These are phyloP conservation scores for Colossoma macropomum DNA, from an alignment of 2,113 vertebrate species.

Conservation along the genomic window DNA sequence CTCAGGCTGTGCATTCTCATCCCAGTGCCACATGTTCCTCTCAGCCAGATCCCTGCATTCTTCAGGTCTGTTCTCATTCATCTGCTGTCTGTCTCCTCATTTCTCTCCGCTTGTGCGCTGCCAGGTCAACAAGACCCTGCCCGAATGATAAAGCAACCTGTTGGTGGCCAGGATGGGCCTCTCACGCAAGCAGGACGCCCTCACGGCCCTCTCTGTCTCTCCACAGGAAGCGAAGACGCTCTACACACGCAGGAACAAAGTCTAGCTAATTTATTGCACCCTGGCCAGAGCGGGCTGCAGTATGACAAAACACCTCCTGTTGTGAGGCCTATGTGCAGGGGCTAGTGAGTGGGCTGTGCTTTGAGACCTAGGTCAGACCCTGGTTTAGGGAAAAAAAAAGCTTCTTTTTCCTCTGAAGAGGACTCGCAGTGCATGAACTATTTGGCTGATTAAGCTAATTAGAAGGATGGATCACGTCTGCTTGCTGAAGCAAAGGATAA, in stretches of 20 bases:
- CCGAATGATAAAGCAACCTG: constrained; percentile 56
- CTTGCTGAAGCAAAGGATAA: constrained; percentile 41
- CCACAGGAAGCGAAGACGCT: constrained; percentile 28
- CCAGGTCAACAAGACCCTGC: constrained; percentile 54
- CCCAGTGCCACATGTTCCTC: constrained; percentile 55
- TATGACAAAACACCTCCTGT: constrained; percentile 57
- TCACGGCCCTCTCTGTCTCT: constrained; percentile 6
- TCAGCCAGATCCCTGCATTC: constrained; percentile 55
- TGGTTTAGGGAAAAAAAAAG: constrained; percentile 30
- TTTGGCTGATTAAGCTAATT: constrained; percentile 51
- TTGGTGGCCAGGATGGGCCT: constrained; percentile 52
- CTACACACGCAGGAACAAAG: constrained; percentile 70
- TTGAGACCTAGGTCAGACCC: constrained; percentile 46
- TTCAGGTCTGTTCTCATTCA: constrained; percentile 46
- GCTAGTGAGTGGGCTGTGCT: constrained; percentile 50
- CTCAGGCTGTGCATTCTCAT: constrained; percentile 39
- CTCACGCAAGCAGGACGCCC: constrained; percentile 49
- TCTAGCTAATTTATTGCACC: constrained; percentile 73
- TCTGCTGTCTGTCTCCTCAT: constrained; percentile 47
- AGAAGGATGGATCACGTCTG: constrained; percentile 40
- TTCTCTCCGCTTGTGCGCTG: constrained; percentile 46
- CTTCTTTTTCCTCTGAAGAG: constrained; percentile 38
- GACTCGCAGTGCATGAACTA: constrained; percentile 41
- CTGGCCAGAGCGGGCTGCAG: constrained; percentile 38
- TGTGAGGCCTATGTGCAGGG: constrained; percentile 41